These are phyloP conservation scores for Automeris io DNA, from an alignment of 2,888 invertebrate genomes.

Conservation along the genomic window DNA sequence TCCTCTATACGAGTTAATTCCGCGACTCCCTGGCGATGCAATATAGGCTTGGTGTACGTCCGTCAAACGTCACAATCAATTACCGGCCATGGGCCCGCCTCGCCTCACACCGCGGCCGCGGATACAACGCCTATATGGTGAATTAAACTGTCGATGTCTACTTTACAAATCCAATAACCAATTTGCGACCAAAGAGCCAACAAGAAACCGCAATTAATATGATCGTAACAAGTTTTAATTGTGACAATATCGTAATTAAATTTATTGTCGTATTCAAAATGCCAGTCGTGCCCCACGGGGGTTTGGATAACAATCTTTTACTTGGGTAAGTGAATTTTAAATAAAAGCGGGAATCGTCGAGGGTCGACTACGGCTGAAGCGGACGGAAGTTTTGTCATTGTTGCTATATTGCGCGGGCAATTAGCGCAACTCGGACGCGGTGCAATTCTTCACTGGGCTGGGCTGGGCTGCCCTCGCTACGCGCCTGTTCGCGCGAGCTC, in stretches of 20 bases:
- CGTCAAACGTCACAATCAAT: conserved; percentile 73
- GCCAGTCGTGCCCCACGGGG: conserved; percentile 45
- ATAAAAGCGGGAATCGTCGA: conserved; percentile 65
- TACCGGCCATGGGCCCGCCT: conserved; percentile 43
- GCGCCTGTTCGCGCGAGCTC: conserved; percentile 7
- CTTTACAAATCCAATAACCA: conserved; percentile 10
- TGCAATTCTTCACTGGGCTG: conserved; percentile 36
- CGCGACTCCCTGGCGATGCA: conserved; percentile 44
- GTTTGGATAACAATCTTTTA: conserved; percentile 65
- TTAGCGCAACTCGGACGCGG: conserved; percentile 62
- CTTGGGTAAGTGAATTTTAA: conserved; percentile 70
- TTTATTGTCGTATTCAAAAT: conserved; percentile 58
- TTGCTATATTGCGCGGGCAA: conserved; percentile 73
- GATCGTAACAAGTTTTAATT: conserved; percentile 29
- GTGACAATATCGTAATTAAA: conserved; percentile 52
- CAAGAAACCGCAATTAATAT: conserved; percentile 12
- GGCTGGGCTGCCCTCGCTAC: conserved; percentile 18
- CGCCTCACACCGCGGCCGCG: conserved; percentile 25
- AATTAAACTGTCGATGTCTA: conserved; percentile 46
- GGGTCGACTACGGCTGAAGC: conserved; percentile 47
- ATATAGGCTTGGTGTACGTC: conserved; percentile 54
- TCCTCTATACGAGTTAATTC: conserved; percentile 6
- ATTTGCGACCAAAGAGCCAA: conserved; percentile 17
- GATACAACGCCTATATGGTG: conserved; percentile 32
- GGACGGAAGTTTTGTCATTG: conserved; percentile 70